Conservation (phyloP, 2,888 invertebrate genomes). For the Aquatica leii region DNA sequence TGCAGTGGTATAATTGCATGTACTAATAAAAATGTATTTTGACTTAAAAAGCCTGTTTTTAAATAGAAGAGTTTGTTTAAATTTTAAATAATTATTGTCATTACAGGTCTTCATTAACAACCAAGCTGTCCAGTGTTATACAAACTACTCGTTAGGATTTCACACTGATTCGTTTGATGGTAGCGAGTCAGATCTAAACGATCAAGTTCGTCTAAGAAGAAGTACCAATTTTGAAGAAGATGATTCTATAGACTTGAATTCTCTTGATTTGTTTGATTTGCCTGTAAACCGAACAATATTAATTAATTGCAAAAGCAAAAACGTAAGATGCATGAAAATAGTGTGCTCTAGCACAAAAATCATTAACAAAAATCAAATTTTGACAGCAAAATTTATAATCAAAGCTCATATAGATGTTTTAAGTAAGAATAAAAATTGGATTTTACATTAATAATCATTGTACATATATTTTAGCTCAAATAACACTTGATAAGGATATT, state of each 20-base stretch:
- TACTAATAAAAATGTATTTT: too few species aligned
- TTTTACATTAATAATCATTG: constrained; percentile 7
- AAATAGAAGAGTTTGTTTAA: too few species aligned
- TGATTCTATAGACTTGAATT: neutral
- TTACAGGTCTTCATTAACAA: constrained; percentile 20
- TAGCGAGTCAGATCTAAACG: constrained; percentile 4
- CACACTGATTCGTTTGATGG: constrained; percentile 11
- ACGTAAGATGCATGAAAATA: constrained; percentile 39
- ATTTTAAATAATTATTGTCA: too few species aligned
- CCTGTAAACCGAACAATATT: constrained; percentile 23
- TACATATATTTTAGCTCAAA: constrained; percentile 44
- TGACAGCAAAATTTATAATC: constrained; percentile 39
- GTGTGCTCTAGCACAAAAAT: constrained; percentile 40
- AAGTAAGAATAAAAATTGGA: constrained; percentile 33
- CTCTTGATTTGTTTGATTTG: constrained; percentile 14
- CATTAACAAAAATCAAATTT: constrained; percentile 34
- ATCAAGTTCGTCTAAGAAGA: constrained; percentile 14
- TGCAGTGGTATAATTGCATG: too few species aligned
- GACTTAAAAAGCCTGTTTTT: too few species aligned
- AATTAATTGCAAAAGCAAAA: constrained; percentile 26
- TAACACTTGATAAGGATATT: constrained; percentile 56
- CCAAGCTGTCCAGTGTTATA: constrained; percentile 21
- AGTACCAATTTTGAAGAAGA: neutral
- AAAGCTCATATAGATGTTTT: constrained; percentile 38
- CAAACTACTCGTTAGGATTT: constrained; percentile 19